phyloP scores from a whole-genome alignment of 1,140 invertebrate genomes.

The Orchestia grillus region DNA sequence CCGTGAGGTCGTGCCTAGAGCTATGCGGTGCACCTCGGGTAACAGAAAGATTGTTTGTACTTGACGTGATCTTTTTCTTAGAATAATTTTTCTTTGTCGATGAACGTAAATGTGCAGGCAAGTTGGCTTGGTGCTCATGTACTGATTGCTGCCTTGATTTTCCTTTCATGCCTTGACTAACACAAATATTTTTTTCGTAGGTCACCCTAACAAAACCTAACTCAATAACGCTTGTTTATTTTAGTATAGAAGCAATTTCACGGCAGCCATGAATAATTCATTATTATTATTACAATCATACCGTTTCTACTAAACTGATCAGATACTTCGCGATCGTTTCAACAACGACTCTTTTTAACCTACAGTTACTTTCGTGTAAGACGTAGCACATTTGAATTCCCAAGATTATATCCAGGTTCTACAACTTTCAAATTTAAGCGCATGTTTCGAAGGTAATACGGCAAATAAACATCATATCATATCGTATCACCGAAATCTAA shows the following conservation, averaged over 20 bases:
- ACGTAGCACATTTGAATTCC: neutral
- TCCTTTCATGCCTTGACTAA: constrained; percentile 20
- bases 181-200: neutral
- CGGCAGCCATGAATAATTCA: neutral
- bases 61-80: neutral
- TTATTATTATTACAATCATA: neutral
- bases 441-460: neutral
- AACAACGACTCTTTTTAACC: neutral
- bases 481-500: neutral
- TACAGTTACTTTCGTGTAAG: neutral
- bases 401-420: neutral
- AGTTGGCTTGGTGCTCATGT: neutral
- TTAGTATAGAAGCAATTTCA: neutral
- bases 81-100: neutral
- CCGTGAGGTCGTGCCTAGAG: neutral
- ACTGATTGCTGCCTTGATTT: neutral
- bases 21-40: neutral
- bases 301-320: neutral
- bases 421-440: neutral
- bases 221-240: neutral
- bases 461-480: neutral
- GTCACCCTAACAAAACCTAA: neutral
- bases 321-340: neutral
- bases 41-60: neutral
- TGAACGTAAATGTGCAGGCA: constrained; percentile 1